These are phyloP conservation scores for Bolborhynchus lineola DNA, from an alignment of 2,113 vertebrate species.

Conservation along the genomic window DNA sequence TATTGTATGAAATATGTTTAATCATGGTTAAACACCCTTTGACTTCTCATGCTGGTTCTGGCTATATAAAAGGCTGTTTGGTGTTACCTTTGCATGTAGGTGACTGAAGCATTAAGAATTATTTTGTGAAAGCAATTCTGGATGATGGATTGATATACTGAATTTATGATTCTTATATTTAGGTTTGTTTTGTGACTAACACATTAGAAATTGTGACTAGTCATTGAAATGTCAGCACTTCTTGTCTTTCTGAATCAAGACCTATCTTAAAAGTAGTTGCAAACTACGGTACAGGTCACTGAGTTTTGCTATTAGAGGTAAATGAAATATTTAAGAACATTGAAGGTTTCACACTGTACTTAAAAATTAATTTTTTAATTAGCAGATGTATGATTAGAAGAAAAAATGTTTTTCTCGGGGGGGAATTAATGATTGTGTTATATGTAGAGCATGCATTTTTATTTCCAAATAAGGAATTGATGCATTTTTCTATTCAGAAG, in stretches of 20 bases:
- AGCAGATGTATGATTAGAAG: neutral
- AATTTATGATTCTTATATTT: neutral
- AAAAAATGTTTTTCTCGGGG: neutral
- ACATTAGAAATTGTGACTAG: neutral
- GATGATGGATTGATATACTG: neutral
- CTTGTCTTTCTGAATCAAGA: neutral
- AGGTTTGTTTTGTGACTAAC: neutral
- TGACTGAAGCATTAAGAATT: neutral
- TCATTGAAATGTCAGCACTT: neutral
- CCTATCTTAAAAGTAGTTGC: neutral
- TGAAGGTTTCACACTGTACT: neutral
- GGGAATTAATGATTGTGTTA: neutral
- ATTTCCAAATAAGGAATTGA: neutral
- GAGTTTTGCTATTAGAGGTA: neutral
- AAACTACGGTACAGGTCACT: neutral
- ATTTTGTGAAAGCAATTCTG: neutral
- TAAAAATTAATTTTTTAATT: slow-evolving; percentile 35
- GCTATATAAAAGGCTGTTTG: neutral
- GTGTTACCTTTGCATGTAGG: neutral
- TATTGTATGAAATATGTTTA: neutral
- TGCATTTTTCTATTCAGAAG: neutral
- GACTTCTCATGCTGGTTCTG: neutral
- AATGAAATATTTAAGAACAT: neutral
- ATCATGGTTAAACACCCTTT: neutral
- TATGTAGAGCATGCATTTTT: neutral